Evolutionary conservation across 2,888 invertebrate species (phyloP), one percentile per base, ranked within the genome.

Genomic region (Elegia similella): DNA sequence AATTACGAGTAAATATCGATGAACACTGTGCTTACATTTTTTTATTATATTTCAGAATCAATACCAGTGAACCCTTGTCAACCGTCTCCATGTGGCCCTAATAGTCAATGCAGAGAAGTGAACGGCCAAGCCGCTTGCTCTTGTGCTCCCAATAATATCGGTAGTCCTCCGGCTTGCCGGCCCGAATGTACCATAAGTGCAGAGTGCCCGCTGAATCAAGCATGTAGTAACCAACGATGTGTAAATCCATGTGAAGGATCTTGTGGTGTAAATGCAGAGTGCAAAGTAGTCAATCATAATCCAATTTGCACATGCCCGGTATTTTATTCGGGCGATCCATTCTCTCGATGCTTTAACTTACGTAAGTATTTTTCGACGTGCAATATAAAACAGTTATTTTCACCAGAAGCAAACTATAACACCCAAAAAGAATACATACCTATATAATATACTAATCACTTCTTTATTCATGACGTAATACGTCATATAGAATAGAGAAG

Each of bases 231-330:
- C 71, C 94, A 94, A 70, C 94, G 94, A 66, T 96, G 96, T 73
- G 76, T 88, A 42, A 93, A 95, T 77, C 96, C 96, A n/a, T 96
- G 95, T 73, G 92, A 93, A 7, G 95, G 95, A 60, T 93, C 95
- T 23, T 95, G 95, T 74, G 95, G 95, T 12, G 88, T 93, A 52
- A 94, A 94, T 74, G 94, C 96, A 7, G 90, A 94, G 57, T 96
- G 96, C 73, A 94, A 94, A 84, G 95, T 95, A n/a, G 93, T 95
- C 5, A 95, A 95, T 70, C 96, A 96, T 72, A 93, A 93, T 70
- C 95, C 96, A 7, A 94, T 95, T 66, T 96, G 96, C 71, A 93
- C 92, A 47, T 96, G 96, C 73, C 92, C 93, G 53, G 80, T 82
- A 7, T 92, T 92, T 10, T 93, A 91, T 69, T 92, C 94, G 1